These are phyloP conservation scores for Gandaritis pyraliata DNA, from an alignment of 2,888 invertebrate species.

Conservation along the genomic window DNA sequence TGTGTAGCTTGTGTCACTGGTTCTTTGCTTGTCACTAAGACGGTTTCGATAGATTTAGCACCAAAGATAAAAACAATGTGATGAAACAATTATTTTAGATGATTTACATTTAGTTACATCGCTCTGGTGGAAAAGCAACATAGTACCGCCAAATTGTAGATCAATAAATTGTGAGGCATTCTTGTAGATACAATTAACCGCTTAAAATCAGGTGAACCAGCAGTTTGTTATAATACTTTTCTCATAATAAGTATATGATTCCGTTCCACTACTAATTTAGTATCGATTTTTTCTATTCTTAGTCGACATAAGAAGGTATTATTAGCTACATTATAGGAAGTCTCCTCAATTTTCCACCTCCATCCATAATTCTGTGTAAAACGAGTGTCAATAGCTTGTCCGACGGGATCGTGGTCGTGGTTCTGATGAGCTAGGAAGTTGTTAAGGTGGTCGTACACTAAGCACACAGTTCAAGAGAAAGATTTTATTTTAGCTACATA, in stretches of 20 bases:
- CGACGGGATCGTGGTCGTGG: slow-evolving; percentile 53
- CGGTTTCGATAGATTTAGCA: neutral
- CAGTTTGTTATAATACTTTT: too few relatives aligned
- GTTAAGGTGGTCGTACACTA: slow-evolving; percentile 23
- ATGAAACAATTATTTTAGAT: too few relatives aligned
- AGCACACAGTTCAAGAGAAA: neutral
- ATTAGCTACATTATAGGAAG: slow-evolving; percentile 16
- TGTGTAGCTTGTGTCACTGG: slow-evolving; percentile 13
- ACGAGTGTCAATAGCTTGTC: slow-evolving; percentile 68
- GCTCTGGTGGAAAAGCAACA: too few relatives aligned
- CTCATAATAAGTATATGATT: too few relatives aligned
- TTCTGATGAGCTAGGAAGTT: slow-evolving; percentile 67
- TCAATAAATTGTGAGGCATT: too few relatives aligned
- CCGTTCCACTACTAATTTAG: neutral
- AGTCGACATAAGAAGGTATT: neutral
- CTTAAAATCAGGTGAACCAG: too few relatives aligned
- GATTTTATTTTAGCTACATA: too few relatives aligned
- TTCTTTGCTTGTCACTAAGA: neutral
- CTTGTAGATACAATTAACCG: too few relatives aligned
- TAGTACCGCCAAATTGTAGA: too few relatives aligned
- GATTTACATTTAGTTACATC: too few relatives aligned
- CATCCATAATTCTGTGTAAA: slow-evolving; percentile 62
- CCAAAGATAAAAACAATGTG: too few relatives aligned
- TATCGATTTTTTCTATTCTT: neutral
- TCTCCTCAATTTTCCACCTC: slow-evolving; percentile 29